Conservation (phyloP, 1,140 invertebrate genomes). For the Drosophila arizonae region DNA sequence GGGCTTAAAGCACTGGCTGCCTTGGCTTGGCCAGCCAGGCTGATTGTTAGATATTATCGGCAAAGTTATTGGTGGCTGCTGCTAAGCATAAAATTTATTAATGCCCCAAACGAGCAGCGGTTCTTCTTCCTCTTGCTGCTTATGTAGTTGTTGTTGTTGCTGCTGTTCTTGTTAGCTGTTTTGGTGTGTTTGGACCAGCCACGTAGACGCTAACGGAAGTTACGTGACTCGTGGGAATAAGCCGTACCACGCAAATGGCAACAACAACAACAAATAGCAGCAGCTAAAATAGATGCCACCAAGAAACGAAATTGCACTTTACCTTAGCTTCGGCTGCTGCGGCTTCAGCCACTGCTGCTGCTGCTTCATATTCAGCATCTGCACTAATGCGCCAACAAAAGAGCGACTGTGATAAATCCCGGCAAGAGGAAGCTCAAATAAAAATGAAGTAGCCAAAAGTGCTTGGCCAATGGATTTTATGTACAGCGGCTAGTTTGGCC, state of each 20-base stretch:
- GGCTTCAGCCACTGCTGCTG: too few species aligned
- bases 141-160: background rate
- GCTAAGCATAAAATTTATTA: conserved; percentile 80
- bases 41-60: conserved; percentile 76
- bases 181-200: conserved; percentile 16
- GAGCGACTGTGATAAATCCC: conserved; percentile 65
- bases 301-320: conserved; percentile 49
- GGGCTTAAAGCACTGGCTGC: conserved; percentile 5
- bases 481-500: conserved; percentile 29
- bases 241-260: conserved; percentile 28
- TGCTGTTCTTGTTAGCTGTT: conserved; percentile 9
- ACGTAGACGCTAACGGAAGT: conserved; percentile 65
- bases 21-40: conserved; percentile 13
- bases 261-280: conserved; percentile 2
- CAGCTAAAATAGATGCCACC: conserved; percentile 5
- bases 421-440: conserved; percentile 55
- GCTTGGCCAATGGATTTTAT: conserved; percentile 57
- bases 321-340: conserved; percentile 28
- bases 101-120: conserved; percentile 54
- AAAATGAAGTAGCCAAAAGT: conserved; percentile 62
- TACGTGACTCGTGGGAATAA: conserved; percentile 79
- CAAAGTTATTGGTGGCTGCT: conserved; percentile 70
- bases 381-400: conserved; percentile 50
- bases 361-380: conserved; percentile 9
- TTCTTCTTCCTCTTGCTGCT: background rate